These are phyloP conservation scores for Clivina fossor DNA, from an alignment of 2,888 invertebrate species.

Conservation along the genomic window DNA sequence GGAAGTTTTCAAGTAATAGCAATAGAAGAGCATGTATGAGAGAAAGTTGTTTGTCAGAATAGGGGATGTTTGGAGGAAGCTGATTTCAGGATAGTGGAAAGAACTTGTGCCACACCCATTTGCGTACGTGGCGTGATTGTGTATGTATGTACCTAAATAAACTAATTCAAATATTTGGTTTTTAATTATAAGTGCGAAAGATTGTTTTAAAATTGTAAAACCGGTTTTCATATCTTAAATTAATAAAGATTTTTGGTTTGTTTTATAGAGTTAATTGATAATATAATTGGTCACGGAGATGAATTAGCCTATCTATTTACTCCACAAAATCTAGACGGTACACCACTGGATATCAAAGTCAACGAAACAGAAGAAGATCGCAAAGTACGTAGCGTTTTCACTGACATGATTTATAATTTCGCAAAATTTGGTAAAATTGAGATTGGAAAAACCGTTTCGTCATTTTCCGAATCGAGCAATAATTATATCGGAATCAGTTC, in stretches of 20 bases:
- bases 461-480: slow-evolving; percentile 52
- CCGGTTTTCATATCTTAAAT: too few species aligned
- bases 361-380: slow-evolving; percentile 59
- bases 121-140: too few species aligned
- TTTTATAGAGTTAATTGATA: slow-evolving; percentile 39
- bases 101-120: too few species aligned
- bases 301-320: slow-evolving; percentile 74
- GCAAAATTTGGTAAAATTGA: slow-evolving; percentile 57
- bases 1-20: too few species aligned
- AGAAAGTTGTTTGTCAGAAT: too few species aligned
- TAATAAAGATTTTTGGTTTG: neutral
- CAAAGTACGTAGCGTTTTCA: slow-evolving; percentile 66
- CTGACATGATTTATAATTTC: slow-evolving; percentile 68
- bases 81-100: too few species aligned
- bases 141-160: too few species aligned
- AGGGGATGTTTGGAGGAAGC: too few species aligned
- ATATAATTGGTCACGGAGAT: slow-evolving; percentile 68
- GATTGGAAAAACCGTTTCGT: slow-evolving; percentile 48
- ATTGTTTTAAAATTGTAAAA: too few species aligned
- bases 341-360: slow-evolving; percentile 52
- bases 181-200: too few species aligned
- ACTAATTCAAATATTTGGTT: too few species aligned
- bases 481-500: slow-evolving; percentile 60
- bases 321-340: slow-evolving; percentile 62
- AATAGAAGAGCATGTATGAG: too few species aligned